Evolutionary conservation across 1,140 invertebrate species (phyloP).

Genomic region (Zaprionus ghesquierei): DNA sequence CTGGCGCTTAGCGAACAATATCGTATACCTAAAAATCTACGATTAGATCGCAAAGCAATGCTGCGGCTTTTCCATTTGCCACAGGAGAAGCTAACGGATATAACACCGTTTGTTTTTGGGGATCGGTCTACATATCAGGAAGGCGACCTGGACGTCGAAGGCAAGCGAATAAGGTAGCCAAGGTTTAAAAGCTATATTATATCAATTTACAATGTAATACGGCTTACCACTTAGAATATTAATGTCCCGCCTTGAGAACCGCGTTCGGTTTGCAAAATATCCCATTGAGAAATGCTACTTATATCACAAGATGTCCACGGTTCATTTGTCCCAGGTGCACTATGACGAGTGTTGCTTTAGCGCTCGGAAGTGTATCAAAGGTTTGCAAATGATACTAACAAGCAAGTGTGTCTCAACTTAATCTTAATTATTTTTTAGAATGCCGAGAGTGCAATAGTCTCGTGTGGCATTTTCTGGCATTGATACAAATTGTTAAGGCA

Average conservation of each 20-base stretch:
- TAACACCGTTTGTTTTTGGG: conserved; percentile 60
- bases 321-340: conserved; percentile 53
- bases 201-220: neutral
- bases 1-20: conserved; percentile 60
- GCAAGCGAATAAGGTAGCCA: conserved; percentile 34
- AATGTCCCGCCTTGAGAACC: conserved; percentile 48
- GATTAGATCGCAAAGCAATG: neutral
- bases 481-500: conserved; percentile 65
- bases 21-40: conserved; percentile 29
- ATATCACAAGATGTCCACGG: conserved; percentile 53
- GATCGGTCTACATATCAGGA: conserved; percentile 66
- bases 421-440: conserved; percentile 17
- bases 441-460: conserved; percentile 51
- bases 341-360: conserved; percentile 67
- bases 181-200: neutral
- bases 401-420: neutral
- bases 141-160: conserved; percentile 24
- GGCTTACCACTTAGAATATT: no score
- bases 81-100: conserved; percentile 48
- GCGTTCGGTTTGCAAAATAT: conserved; percentile 66
- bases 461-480: conserved; percentile 61
- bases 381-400: conserved; percentile 4
- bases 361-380: conserved; percentile 58
- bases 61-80: conserved; percentile 35
- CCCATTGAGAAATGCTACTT: conserved; percentile 75